Evolutionary conservation across 2,113 vertebrate genomes (phyloP), one percentile per base, ranked within the genome.

Genomic region (Coryphaenoides rupestris): DNA sequence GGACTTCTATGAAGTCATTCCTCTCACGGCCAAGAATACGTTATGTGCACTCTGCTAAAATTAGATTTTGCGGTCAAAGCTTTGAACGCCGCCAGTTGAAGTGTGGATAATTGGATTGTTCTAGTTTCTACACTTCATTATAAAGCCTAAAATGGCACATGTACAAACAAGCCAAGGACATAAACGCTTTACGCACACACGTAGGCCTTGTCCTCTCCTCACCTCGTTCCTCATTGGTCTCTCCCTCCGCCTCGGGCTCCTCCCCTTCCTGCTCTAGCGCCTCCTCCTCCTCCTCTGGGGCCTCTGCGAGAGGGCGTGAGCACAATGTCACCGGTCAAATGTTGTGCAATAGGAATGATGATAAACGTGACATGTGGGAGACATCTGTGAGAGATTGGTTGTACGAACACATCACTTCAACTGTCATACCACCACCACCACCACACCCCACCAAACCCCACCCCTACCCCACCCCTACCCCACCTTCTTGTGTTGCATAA

Each of bases 171-270:
- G 52, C 12, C 21, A 54, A 19, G 4, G 0, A 54, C 12, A 54
- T 19, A 33, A 7, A 5, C 10, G 28, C 10, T 33, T 33, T 33
- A 33, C 10, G 10, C n/a, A 40, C 13, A 9, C n/a, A 55, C 7
- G 50, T 1, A 0, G 9, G 13, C 46, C 9, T 19, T 0, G 28
- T 21, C 17, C 21, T n/a, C 22, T 15, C 0, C 40, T 83, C 64
- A 77, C 78, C 78, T 58, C 54, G 55, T 12, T 76, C 77, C 46
- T 70, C 73, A 1, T 58, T 46, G 2, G n/a, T 23, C 50, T 73
- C 75, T 58, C 13, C 60, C 16, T 73, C 65, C 13, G 2, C 57
- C 19, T 73, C 55, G 5, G 72, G 73, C 15, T 81, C 83, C 28
- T 54, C 55, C 6, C 73, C 74, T 15, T 81, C 83, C 28, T 54